These are phyloP conservation scores for Hipparchia sbordonii DNA, from an alignment of 2,888 invertebrate species.

Conservation along the genomic window DNA sequence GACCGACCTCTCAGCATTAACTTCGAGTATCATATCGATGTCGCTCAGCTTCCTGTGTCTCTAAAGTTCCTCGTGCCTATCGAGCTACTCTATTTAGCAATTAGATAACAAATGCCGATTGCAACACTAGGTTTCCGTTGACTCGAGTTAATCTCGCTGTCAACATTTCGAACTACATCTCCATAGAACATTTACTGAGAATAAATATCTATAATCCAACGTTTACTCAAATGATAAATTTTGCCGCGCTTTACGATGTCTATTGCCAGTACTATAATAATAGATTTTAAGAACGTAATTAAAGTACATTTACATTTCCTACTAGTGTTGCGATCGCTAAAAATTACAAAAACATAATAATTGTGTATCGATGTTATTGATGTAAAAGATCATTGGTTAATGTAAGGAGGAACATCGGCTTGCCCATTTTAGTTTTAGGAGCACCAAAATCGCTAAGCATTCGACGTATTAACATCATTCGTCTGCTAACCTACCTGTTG, in stretches of 20 bases:
- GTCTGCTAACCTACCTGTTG: conserved; percentile 60
- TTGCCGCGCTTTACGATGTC: conserved; percentile 5
- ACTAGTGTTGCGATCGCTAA: conserved; percentile 36
- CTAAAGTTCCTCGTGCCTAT: conserved; percentile 38
- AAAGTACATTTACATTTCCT: conserved; percentile 1
- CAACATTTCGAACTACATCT: background rate
- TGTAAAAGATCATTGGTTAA: conserved; percentile 42
- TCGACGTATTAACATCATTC: conserved; percentile 57
- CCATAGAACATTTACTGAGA: conserved; percentile 1
- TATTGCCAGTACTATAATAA: conserved; percentile 13
- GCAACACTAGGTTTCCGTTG: conserved; percentile 23
- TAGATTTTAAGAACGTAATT: conserved; percentile 14
- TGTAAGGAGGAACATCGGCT: conserved; percentile 47
- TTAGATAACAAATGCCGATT: conserved; percentile 31
- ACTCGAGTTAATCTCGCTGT: background rate
- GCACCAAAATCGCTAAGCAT: conserved; percentile 68
- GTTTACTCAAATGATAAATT: background rate
- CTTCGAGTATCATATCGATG: conserved; percentile 36
- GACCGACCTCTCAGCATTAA: conserved; percentile 54
- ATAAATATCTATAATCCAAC: background rate
- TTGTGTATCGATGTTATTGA: conserved; percentile 37
- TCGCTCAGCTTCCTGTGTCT: conserved; percentile 41
- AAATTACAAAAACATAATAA: conserved; percentile 31
- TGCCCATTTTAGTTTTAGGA: conserved; percentile 58
- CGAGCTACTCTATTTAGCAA: conserved; percentile 39